Evolutionary conservation across 2,888 invertebrate species (phyloP), one percentile per base, ranked within the genome.

Genomic region (Orthosia incerta): DNA sequence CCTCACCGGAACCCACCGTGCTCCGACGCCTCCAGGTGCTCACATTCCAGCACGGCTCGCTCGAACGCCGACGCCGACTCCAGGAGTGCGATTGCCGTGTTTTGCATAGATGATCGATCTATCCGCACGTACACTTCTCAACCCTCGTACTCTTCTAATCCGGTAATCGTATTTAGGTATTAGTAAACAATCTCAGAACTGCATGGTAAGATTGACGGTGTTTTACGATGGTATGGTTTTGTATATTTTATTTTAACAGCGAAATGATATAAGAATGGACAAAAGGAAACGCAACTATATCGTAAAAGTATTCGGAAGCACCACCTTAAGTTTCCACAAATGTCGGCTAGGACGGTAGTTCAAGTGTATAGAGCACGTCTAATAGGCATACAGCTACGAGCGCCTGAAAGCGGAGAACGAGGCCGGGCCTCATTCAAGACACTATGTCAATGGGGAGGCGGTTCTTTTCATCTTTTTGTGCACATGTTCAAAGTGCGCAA

Each of bases 1-100:
- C 96, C 97, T 92, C 97, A 95, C 96, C 96, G 95, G 89, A 95
- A 95, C 92, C 95, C 95, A 79, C 95, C 95, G 94, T 93, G 91
- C 90, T 95, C 94, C 79, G 94, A 94, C 85, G 92, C 94, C 81
- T 94, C 95, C 81, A 93, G 90, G 88, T 94, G 93, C 90, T 96
- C 96, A 94, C 95, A 95, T 95, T 95, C 95, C 94, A 95, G 93
- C 90, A 95, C 95, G 88, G 93, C 93, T 79, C 92, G 90, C 90
- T 95, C 95, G 92, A 90, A 95, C 85, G 95, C 95, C 92, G 95
- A 91, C 89, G 91, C 95, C 91, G 94, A 90, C 94, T 96, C 95
- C 90, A 96, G 90, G 79, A 96, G 92, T 75, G 95, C 93, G 83
- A 96, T 95, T 87, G 96, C 95, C 94, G 96, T 93, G 89, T 95